Evolutionary conservation across 2,113 vertebrate genomes (phyloP), one percentile per base, ranked within the genome.

Genomic region (Ptilorrhoa leucosticta): DNA sequence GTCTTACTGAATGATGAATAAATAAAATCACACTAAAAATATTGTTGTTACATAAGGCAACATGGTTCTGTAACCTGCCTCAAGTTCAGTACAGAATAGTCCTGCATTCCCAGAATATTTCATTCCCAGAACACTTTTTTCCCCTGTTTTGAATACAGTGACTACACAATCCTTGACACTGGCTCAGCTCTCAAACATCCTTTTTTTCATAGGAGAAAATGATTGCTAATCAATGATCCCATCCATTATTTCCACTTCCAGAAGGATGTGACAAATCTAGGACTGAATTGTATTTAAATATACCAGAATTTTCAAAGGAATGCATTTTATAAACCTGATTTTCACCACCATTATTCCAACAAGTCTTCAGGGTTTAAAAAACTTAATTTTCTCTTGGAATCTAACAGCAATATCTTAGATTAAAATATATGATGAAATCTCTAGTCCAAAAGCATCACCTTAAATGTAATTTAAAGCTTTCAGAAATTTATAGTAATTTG

Each of bases 1-100:
- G 15, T 39, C 42, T 87, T 85, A 87, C 37, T 35, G 45, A 72
- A 61, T 16, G 50, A 94, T 40, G 30, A 84, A 89, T 87, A 72
- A 91, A 70, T 72, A 86, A 95, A 88, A 86, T 70, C 33, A 68
- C 51, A 60, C 83, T 90, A 93, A 93, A 95, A 90, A 82, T 91
- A 89, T 1, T 45, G 18, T 23, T 90, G 60, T 78, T 94, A 82
- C 4, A 20, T 87, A 92, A 92, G 54, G 30, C 42, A 87, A 90
- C 17, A 40, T 11, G 26, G 73, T 48, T 92, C 85, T 83, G 70
- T 66, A 94, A 80, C 63, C 75, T 65, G 82, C 57, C 71, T 85
- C 60, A 50, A 71, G 47, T 40, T 87, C 73, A 48, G 37, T 5
- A 35, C 33, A n/a, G 42, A 79, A 37, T 15, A 64, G 37, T 27